These are phyloP conservation scores for Bombyx mandarina DNA, from an alignment of 1,140 invertebrate genomes.

Conservation along the genomic window DNA sequence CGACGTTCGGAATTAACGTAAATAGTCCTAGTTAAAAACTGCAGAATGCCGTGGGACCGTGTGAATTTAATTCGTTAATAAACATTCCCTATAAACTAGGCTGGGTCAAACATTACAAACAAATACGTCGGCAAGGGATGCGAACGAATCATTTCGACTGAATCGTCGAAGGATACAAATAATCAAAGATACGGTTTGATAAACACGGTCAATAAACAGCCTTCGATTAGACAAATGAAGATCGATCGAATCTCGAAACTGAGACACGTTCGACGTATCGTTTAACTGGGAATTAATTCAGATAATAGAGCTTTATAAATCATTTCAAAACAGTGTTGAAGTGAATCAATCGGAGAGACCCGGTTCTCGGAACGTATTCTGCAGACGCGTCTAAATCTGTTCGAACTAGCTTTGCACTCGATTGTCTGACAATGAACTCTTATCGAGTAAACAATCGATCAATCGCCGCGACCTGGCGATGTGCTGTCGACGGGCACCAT, in stretches of 20 bases:
- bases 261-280: neutral
- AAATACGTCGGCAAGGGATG: no score
- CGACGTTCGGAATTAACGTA: no score
- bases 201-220: constrained; percentile 1
- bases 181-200: neutral
- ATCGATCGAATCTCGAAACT: constrained; percentile 1
- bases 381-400: constrained; percentile 61
- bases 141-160: no score
- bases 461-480: constrained; percentile 53
- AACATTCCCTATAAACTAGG: no score
- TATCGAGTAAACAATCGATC: constrained; percentile 61
- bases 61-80: no score
- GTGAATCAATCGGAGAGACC: constrained; percentile 32
- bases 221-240: constrained; percentile 3
- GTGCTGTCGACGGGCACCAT: constrained; percentile 47
- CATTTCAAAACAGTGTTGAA: constrained; percentile 7
- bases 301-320: constrained; percentile 4
- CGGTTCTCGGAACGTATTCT: constrained; percentile 39
- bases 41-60: no score
- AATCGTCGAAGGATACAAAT: no score
- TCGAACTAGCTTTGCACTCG: constrained; percentile 56
- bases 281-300: neutral
- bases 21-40: no score
- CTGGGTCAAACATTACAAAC: no score
- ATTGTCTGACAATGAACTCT: constrained; percentile 66